These are phyloP conservation scores for Thalassaphorura encarpata DNA, from an alignment of 1,140 invertebrate genomes.

Conservation along the genomic window DNA sequence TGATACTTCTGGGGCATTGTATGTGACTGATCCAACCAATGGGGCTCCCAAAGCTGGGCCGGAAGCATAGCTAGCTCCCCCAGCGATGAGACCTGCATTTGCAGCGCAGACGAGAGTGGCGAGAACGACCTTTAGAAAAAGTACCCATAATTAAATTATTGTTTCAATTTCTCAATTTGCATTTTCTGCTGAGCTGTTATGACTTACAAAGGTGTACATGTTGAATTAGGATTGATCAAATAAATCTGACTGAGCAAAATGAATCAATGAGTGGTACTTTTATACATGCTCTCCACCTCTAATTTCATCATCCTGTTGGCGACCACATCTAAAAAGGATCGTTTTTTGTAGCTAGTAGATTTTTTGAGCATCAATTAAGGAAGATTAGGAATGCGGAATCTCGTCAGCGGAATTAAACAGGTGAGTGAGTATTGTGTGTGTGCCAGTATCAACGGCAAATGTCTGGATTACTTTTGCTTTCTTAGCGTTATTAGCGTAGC, in stretches of 20 bases:
- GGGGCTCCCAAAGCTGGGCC: constrained; percentile 24
- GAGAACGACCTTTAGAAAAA: constrained; percentile 23
- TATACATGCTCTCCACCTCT: not conserved
- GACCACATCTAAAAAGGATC: too few species aligned
- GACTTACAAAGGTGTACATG: constrained; percentile 28
- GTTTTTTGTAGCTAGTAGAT: not conserved
- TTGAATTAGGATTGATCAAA: constrained; percentile 3
- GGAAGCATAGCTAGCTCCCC: constrained; percentile 1
- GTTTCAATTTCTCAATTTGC: not conserved
- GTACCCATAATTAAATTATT: not conserved
- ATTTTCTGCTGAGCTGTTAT: not conserved
- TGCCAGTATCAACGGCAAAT: not conserved
- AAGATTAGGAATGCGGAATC: not conserved
- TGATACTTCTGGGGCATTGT: constrained; percentile 19
- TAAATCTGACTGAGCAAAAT: constrained; percentile 1
- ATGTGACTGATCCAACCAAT: constrained; percentile 17
- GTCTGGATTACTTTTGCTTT: not conserved
- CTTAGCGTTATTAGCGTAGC: not conserved
- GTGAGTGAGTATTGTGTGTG: not conserved
- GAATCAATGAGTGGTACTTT: not conserved
- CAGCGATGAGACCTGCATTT: constrained; percentile 8
- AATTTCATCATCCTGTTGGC: not conserved
- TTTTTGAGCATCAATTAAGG: not conserved
- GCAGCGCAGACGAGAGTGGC: constrained; percentile 11
- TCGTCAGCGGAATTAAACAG: not conserved